A percentile compares a stretch with the other conserved stretches of the same genome.
phyloP scores from a whole-genome alignment of 2,888 invertebrate species.

The Bhutanitis thaidina region DNA sequence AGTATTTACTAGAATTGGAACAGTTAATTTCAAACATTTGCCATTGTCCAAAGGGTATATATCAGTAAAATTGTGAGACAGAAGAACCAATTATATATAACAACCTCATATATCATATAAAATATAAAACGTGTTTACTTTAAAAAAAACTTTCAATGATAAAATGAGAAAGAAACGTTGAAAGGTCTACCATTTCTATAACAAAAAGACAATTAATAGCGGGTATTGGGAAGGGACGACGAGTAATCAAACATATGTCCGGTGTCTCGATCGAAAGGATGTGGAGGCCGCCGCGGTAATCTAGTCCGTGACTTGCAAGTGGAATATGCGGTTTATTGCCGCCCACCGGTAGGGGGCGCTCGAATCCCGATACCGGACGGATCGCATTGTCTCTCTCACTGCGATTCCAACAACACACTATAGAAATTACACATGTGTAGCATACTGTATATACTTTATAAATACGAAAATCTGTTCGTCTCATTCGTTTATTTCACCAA shows the following conservation, averaged over 20 bases:
- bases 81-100: too few relatives aligned
- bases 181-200: neutral
- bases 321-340: constrained; percentile 70
- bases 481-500: too few relatives aligned
- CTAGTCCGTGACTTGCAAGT: constrained; percentile 77
- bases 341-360: constrained; percentile 31
- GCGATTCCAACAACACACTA: constrained; percentile 1
- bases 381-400: constrained; percentile 5
- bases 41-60: too few relatives aligned
- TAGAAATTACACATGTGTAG: neutral
- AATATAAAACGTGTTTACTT: too few relatives aligned
- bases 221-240: constrained; percentile 26
- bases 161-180: too few relatives aligned
- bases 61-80: too few relatives aligned
- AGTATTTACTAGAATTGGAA: too few relatives aligned
- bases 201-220: constrained; percentile 16
- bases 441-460: too few relatives aligned
- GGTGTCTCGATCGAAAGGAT: constrained; percentile 54
- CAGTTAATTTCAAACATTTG: too few relatives aligned
- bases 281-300: constrained; percentile 63
- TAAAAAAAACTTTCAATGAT: too few relatives aligned
- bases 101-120: too few relatives aligned
- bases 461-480: too few relatives aligned
- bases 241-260: constrained; percentile 35
- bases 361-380: constrained; percentile 12